Evolutionary conservation across 2,888 invertebrate genomes (phyloP), one percentile per base, ranked within the genome.

Genomic region (Hemaris fuciformis): DNA sequence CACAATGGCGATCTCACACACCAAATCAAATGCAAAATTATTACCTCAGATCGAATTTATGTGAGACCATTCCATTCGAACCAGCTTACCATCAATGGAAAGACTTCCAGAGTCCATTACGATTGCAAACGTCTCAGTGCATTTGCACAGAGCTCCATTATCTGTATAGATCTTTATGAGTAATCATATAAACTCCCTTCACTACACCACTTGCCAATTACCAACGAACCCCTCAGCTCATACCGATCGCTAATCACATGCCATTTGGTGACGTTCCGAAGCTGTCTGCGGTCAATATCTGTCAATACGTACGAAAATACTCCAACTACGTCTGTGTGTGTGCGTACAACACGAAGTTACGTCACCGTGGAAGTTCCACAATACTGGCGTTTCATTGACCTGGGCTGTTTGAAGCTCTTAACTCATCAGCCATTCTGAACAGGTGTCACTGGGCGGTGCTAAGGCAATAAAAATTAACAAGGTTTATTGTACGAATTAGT

Each of bases 341-440:
- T 45, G 7, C 45, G 45, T 23, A 22, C 20, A 45, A 13, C 15
- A 13, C 20, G 45, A 7, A 1, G 18, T 53, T 53, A 53, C 53
- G 53, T 53, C 53, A 53, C 31, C 15, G 53, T 53, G 53, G 53
- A 53, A 53, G 53, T 53, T 53, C 53, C 53, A 31, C 53, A 53
- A 53, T 53, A 53, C 53, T 18, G 10, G n/a, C 18, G 53, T 18
- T 31, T 31, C 53, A 53, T 53, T 53, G 53, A 53, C 53, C 53
- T 53, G 53, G 31, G 27, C 53, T 27, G n/a, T 53, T 48, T 48
- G n/a, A 53, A 53, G 18, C 31, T 53, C 31, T 15, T 31, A 53
- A 15, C 53, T 53, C 53, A 53, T 53, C 53, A 31, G 43, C 6
- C 31, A 53, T 53, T 27, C 53, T 31, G 27, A 31, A 31, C 53